Evolutionary conservation across 2,888 invertebrate genomes (phyloP).

Genomic region (Agonum fuliginosum): DNA sequence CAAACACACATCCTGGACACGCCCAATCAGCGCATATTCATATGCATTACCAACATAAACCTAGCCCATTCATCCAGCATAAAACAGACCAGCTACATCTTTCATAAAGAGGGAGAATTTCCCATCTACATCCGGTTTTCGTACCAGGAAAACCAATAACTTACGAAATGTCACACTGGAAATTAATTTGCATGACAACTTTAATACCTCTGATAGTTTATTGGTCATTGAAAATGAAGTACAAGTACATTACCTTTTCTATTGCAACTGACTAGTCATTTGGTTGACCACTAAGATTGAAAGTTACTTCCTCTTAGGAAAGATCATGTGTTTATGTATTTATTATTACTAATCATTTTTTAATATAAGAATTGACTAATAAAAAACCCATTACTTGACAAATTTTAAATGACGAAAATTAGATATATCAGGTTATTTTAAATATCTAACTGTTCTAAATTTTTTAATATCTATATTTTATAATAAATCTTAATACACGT

Average conservation of each 20-base stretch:
- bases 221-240: conserved; percentile 25
- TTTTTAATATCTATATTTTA: conserved; percentile 34
- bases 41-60: conserved; percentile 27
- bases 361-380: not conserved
- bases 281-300: conserved; percentile 27
- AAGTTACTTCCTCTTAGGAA: conserved; percentile 26
- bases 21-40: conserved; percentile 43
- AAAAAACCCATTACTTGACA: not conserved
- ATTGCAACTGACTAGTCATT: conserved; percentile 6
- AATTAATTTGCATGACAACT: conserved; percentile 39
- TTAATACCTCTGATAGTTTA: not conserved
- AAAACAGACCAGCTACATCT: conserved; percentile 4
- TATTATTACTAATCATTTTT: conserved; percentile 22
- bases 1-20: conserved; percentile 54
- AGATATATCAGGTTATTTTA: not conserved
- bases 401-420: not conserved
- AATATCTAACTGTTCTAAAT: conserved; percentile 29
- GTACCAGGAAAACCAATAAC: conserved; percentile 41
- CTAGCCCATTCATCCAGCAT: conserved; percentile 4
- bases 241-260: conserved; percentile 30
- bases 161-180: conserved; percentile 42
- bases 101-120: conserved; percentile 43
- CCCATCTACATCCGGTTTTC: conserved; percentile 53
- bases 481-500: not conserved
- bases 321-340: conserved; percentile 21